Conservation (phyloP, 2,888 invertebrate species). For the Schizotus pectinicornis region DNA sequence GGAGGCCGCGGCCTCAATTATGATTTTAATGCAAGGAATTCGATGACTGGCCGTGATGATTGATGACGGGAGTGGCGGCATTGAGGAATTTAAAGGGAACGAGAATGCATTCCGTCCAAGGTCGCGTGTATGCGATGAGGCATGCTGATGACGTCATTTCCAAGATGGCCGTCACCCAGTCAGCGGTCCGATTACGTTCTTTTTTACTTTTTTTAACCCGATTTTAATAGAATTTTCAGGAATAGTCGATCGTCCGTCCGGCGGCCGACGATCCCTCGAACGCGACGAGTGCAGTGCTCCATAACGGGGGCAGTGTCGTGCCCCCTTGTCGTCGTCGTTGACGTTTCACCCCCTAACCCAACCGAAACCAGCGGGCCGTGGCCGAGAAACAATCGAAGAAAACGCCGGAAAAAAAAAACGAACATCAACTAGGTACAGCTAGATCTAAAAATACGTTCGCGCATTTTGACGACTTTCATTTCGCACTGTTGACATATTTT, state of each 20-base stretch:
- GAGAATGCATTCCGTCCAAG: conserved; percentile 4
- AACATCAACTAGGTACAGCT: conserved; percentile 9
- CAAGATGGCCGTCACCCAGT: conserved; percentile 25
- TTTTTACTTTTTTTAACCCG: conserved; percentile 20
- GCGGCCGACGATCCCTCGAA: too few species aligned
- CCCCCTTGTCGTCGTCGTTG: too few species aligned
- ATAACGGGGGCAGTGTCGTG: too few species aligned
- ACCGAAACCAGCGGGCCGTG: too few species aligned
- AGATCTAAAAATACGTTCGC: conserved; percentile 19
- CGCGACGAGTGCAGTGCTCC: too few species aligned
- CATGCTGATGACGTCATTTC: conserved; percentile 19
- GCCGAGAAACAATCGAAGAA: not conserved
- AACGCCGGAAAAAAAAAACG: not conserved
- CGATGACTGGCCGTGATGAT: too few species aligned
- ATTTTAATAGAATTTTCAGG: conserved; percentile 12
- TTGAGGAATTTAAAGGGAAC: too few species aligned
- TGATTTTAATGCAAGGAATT: too few species aligned
- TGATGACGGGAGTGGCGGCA: too few species aligned
- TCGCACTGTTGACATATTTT: conserved; percentile 22
- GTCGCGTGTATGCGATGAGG: conserved; percentile 11
- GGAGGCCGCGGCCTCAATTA: too few species aligned
- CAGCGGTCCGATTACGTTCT: conserved; percentile 13
- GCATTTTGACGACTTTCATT: conserved; percentile 21
- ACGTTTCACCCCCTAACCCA: too few species aligned
- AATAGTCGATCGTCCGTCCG: not conserved